Conservation (phyloP, 2,888 invertebrate species). For the Podabrus alpinus region DNA sequence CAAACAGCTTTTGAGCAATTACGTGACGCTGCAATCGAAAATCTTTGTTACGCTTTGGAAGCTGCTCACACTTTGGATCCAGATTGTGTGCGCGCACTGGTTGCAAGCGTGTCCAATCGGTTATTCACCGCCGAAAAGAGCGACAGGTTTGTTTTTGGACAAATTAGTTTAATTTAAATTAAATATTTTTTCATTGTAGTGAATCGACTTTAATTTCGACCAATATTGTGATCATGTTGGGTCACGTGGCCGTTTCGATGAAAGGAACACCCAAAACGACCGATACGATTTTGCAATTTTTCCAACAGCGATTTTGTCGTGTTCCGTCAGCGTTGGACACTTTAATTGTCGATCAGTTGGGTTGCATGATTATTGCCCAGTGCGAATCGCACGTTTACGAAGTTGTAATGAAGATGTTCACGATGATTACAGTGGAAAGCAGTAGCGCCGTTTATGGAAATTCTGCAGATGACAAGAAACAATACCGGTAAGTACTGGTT, state of each 20-base stretch:
- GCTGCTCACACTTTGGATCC: conserved; percentile 88
- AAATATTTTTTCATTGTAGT: conserved; percentile 58
- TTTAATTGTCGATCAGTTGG: conserved; percentile 94
- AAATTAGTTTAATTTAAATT: neutral
- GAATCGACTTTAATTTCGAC: conserved; percentile 91
- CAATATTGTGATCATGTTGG: conserved; percentile 96
- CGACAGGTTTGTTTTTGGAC: conserved; percentile 65
- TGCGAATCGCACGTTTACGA: conserved; percentile 85
- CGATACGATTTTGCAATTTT: conserved; percentile 93
- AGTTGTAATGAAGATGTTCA: conserved; percentile 98
- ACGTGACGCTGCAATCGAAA: conserved; percentile 93
- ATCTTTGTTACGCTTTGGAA: conserved; percentile 89
- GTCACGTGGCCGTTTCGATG: conserved; percentile 93
- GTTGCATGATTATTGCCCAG: conserved; percentile 96
- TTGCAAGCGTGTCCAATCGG: conserved; percentile 94
- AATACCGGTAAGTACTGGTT: conserved; percentile 57
- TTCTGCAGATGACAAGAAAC: conserved; percentile 64
- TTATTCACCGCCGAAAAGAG: conserved; percentile 92
- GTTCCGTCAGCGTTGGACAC: conserved; percentile 91
- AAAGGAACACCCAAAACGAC: conserved; percentile 93
- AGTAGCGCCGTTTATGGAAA: conserved; percentile 76
- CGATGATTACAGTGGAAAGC: conserved; percentile 91
- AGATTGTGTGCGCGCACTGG: conserved; percentile 92
- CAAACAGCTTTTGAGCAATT: conserved; percentile 86
- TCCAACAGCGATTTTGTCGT: conserved; percentile 92